A percentile compares a stretch with the other conserved stretches of the same genome.
These are phyloP conservation scores for Pristiophorus japonicus DNA, from an alignment of 2,113 vertebrate genomes.

Conservation along the genomic window DNA sequence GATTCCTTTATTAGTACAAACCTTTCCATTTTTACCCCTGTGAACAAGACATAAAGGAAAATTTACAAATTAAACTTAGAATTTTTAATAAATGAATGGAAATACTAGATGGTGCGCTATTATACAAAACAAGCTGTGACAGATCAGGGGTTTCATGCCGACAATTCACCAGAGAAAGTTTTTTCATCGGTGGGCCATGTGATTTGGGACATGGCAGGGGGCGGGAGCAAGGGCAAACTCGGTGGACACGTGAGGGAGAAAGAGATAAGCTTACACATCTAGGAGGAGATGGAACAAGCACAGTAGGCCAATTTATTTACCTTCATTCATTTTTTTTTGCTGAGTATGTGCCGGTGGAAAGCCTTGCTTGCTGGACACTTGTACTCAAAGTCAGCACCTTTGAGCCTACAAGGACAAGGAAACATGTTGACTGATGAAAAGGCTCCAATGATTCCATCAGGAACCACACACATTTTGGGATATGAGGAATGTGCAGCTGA, in stretches of 20 bases:
- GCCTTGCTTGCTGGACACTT: background rate
- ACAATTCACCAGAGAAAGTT: background rate
- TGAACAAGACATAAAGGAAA: too few species aligned
- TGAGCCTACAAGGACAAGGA: background rate
- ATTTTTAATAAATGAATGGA: background rate
- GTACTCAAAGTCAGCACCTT: background rate
- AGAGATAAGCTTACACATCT: too few species aligned
- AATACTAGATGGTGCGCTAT: background rate
- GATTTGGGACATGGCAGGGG: background rate
- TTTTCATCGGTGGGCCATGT: background rate
- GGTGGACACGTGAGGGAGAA: too few species aligned
- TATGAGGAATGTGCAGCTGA: background rate
- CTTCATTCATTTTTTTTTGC: background rate
- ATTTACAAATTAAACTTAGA: background rate
- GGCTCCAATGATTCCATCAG: background rate
- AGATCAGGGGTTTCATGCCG: background rate
- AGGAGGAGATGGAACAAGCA: background rate
- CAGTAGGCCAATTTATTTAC: background rate
- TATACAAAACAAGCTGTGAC: too few species aligned
- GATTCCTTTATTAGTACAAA: too few species aligned
- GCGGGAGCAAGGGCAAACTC: background rate
- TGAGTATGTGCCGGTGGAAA: background rate
- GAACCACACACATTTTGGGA: background rate
- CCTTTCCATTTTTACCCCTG: too few species aligned
- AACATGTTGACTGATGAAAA: background rate